Evolutionary conservation across 2,113 vertebrate genomes (phyloP), one percentile per base, ranked within the genome.

Genomic region (Hemiprocne comata): DNA sequence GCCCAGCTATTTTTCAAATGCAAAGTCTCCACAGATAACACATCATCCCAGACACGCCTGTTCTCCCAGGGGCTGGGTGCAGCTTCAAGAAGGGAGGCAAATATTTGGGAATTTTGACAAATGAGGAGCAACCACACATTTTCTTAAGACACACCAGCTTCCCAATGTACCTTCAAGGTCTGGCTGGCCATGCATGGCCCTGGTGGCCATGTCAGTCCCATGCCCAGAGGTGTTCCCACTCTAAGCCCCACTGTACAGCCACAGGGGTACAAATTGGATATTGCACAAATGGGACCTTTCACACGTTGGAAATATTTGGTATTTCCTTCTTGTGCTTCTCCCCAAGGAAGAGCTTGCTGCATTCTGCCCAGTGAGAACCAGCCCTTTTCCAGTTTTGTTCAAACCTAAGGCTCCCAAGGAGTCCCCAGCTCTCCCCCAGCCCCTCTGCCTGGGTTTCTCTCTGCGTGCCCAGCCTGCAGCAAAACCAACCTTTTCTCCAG

Each of bases 401-500:
- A 77, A 70, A 85, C 20, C 19, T 20, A 74, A 54, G 51, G 13
- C 19, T 86, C 76, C 62, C 60, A 74, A 77, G 48, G 26, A 79
- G 19, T n/a, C 12, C 42, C 33, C 6, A 8, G 50, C 10, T 85
- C 11, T 9, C 28, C 29, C 11, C 7, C 6, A 36, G 36, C 48
- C 50, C 64, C 19, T 55, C 66, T 66, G 48, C 17, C 16, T 29
- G 42, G 6, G 12, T 76, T 73, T 83, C 17, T 31, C 29, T 42
- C 71, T 31, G 15, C 6, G 2, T 13, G 19, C 20, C 11, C 58
- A 67, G 11, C 33, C 60, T 51, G 20, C 60, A 53, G 62, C 77
- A 87, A 50, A 61, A 97, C 97, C 38, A 81, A 99, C 99, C 98
- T 99, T 95, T 98, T 98, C 94, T 99, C 96, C 74, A 99, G 91